Base-by-base conservation (phyloP, 37 sponge, comb jelly and placozoan genomes). In the Diacarnus erythraeanus region DNA sequence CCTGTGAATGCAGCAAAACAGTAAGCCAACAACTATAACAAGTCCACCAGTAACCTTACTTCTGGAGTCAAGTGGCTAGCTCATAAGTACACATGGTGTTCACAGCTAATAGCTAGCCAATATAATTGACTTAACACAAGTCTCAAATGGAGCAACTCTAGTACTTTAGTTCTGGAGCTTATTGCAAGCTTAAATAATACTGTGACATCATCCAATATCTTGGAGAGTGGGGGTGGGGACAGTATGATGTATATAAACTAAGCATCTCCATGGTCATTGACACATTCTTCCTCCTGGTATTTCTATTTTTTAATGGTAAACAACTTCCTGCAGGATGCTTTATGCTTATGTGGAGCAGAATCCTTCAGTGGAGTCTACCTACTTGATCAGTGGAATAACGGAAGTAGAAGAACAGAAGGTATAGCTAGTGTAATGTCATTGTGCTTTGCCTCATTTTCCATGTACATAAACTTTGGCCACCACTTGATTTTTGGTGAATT, bases 1-100 rank as follows among this genome's bases (percentile, higher is more conserved):
- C 87, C 90, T 36, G 80, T 80, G 1, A 83, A 89, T 77, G 87
- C 80, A 64, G 94, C 94, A 3, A 89, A 89, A 36, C 82, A 86
- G 94, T 94, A 74, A 12, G 74, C 33, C 23, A 43, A 9, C 36
- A 68, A 68, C 27, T 8, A 35, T 68, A 36, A n/a, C n/a, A n/a
- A n/a, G n/a, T n/a, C n/a, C n/a, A n/a, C n/a, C n/a, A n/a, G n/a
- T n/a, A n/a, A n/a, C n/a, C n/a, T n/a, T n/a, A n/a, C n/a, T n/a
- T n/a, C n/a, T n/a, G n/a, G n/a, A n/a, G n/a, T n/a, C n/a, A n/a
- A n/a, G n/a, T n/a, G n/a, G n/a, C n/a, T n/a, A n/a, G n/a, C n/a
- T n/a, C n/a, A n/a, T n/a, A n/a, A n/a, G n/a, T n/a, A n/a, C n/a
- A n/a, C n/a, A n/a, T n/a, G n/a, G n/a, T n/a, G n/a, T n/a, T n/a